Evolutionary conservation across 2,113 vertebrate genomes (phyloP).

Genomic region (Sander vitreus): DNA sequence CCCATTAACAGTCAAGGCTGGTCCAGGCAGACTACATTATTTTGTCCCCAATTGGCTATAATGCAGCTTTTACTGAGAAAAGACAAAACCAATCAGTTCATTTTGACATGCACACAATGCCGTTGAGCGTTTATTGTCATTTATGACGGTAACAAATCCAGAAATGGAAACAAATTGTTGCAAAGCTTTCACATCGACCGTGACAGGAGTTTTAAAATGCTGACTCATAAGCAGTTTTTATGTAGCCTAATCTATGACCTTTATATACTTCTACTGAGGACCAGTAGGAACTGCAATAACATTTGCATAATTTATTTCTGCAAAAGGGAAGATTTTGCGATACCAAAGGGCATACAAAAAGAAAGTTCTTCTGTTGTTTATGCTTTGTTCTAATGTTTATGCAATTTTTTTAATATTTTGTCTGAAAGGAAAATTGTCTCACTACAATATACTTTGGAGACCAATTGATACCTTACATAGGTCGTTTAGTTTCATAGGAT

Average conservation of each 20-base stretch:
- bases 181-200: not conserved
- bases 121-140: not conserved
- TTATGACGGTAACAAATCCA: not conserved
- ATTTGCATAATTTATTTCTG: not conserved
- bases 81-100: not conserved
- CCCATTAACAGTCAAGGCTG: not conserved
- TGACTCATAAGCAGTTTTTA: not conserved
- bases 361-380: too few species aligned
- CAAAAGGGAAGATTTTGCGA: not conserved
- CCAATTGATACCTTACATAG: too few species aligned
- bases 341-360: not conserved
- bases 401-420: too few species aligned
- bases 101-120: not conserved
- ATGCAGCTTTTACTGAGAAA: not conserved
- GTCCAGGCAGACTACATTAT: not conserved
- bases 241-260: not conserved
- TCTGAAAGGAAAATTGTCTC: too few species aligned
- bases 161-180: not conserved
- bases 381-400: too few species aligned
- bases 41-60: not conserved
- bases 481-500: too few species aligned
- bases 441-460: too few species aligned
- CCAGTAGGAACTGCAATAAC: not conserved
- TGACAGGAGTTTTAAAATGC: not conserved
- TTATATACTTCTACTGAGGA: not conserved